These are phyloP conservation scores for Strongylocentrotus purpuratus DNA, from an alignment of 35 echinoderm and acorn worm species.

Conservation along the genomic window DNA sequence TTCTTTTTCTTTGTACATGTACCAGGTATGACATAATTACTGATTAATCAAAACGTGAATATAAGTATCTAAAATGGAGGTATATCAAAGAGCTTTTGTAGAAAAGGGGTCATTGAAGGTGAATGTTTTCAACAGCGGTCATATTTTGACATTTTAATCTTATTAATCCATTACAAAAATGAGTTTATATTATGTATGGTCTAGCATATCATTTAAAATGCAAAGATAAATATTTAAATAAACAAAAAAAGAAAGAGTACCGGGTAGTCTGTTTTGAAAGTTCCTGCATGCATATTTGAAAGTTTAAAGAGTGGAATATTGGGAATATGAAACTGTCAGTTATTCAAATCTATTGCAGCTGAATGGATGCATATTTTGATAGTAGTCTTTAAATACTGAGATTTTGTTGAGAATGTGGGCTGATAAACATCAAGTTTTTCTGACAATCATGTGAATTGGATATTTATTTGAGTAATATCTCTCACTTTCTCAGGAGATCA, in stretches of 20 bases:
- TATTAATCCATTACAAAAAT: not conserved
- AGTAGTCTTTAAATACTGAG: too few relatives aligned
- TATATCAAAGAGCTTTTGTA: not conserved
- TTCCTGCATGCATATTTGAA: not conserved
- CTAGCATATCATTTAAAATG: too few relatives aligned
- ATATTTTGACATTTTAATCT: not conserved
- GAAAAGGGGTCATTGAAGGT: not conserved
- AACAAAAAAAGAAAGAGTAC: not conserved
- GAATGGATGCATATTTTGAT: too few relatives aligned
- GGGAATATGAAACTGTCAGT: not conserved
- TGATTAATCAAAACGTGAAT: not conserved
- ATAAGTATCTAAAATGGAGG: not conserved
- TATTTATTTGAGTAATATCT: too few relatives aligned
- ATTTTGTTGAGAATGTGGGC: too few relatives aligned
- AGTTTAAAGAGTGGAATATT: not conserved
- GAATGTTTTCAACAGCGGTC: not conserved
- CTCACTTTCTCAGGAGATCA: slow-evolving; percentile 10
- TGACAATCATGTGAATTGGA: too few relatives aligned
- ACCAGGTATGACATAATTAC: not conserved
- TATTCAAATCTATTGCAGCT: not conserved
- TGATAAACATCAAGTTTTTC: too few relatives aligned
- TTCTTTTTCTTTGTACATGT: not conserved
- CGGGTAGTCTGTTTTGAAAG: not conserved
- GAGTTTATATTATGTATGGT: not conserved
- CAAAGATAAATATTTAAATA: not conserved